phyloP scores from a whole-genome alignment of 2,797 vertebrate genomes.

The Phaenicophaeus curvirostris region DNA sequence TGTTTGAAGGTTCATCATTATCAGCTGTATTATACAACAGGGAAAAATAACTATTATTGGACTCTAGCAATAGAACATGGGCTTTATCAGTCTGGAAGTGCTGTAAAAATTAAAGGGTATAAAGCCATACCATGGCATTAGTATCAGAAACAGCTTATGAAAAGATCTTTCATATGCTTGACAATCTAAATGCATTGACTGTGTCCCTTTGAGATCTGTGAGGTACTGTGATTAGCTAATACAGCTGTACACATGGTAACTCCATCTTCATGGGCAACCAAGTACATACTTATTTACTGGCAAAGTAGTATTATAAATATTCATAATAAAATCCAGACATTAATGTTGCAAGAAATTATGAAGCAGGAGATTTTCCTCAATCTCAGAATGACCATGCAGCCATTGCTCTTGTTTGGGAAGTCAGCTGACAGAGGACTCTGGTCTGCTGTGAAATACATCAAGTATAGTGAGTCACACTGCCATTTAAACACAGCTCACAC shows the following conservation, averaged over 20 bases:
- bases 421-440: slow-evolving; percentile 29
- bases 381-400: background rate
- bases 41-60: background rate
- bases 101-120: background rate
- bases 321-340: background rate
- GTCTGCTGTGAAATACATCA: background rate
- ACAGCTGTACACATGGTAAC: background rate
- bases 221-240: background rate
- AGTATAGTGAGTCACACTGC: background rate
- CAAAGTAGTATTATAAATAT: background rate
- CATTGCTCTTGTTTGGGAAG: background rate
- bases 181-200: background rate
- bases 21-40: background rate
- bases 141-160: background rate
- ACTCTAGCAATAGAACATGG: background rate
- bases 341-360: background rate
- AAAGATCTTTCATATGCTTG: background rate
- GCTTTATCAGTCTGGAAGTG: background rate
- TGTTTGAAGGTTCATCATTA: background rate
- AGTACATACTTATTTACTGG: background rate
- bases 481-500: background rate
- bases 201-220: background rate
- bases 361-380: slow-evolving; percentile 2
- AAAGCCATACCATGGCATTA: background rate
- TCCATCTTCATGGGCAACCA: background rate